Percentiles rank a stretch among this genome's conserved stretches.
Conservation (phyloP, 1,140 invertebrate species). For the Pachypsylla venusta region DNA sequence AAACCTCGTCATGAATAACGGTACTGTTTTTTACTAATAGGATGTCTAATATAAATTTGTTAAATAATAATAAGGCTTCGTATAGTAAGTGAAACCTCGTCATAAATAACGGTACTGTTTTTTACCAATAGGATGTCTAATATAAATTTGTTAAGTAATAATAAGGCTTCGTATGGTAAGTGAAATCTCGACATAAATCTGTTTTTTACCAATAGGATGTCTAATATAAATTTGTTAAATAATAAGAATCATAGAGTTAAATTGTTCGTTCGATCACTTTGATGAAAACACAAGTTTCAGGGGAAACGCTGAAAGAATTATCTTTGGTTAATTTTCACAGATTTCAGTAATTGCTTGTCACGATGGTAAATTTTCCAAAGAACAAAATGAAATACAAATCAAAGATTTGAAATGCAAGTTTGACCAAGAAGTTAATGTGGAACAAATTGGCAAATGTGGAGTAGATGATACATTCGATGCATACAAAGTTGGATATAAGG, state of each 20-base stretch:
- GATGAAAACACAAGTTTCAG: not conserved
- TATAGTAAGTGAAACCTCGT: too few species aligned
- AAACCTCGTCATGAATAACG: too few species aligned
- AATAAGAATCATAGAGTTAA: not conserved
- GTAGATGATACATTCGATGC: not conserved
- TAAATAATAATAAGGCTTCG: too few species aligned
- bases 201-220: too few species aligned
- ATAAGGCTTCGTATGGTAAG: not conserved
- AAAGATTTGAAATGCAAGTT: not conserved
- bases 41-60: too few species aligned
- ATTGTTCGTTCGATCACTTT: not conserved
- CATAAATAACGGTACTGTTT: too few species aligned
- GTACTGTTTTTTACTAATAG: too few species aligned
- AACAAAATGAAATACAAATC: not conserved
- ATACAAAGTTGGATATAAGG: not conserved
- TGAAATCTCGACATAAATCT: too few species aligned
- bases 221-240: not conserved
- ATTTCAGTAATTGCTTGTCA: not conserved
- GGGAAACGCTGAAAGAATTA: not conserved
- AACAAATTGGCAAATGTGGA: not conserved
- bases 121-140: too few species aligned
- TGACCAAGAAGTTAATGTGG: not conserved
- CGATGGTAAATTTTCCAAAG: not conserved
- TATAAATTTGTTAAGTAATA: not conserved
- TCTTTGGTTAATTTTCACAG: not conserved